Conservation (phyloP, 2,797 vertebrate species). For the Phylloscopus collybita region DNA sequence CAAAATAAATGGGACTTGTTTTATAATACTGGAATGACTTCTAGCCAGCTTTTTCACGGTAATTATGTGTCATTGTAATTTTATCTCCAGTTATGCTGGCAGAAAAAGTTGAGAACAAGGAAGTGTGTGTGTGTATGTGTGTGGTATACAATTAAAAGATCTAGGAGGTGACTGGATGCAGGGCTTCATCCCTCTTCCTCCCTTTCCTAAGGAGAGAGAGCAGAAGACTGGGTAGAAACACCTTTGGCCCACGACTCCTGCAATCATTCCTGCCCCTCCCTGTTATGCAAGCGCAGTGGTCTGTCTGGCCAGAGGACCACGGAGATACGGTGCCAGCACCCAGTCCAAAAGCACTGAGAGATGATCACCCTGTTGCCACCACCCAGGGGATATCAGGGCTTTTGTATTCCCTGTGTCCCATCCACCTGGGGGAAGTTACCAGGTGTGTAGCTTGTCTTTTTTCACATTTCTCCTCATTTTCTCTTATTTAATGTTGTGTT, state of each 20-base stretch:
- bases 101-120: background rate
- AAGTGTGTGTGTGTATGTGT: background rate
- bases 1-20: slow-evolving; percentile 43
- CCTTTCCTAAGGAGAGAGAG: background rate
- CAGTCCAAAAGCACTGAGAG: background rate
- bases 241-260: background rate
- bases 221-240: background rate
- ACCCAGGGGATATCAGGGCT: background rate
- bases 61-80: background rate
- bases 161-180: background rate
- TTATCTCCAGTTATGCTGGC: background rate
- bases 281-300: accelerated
- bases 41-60: background rate
- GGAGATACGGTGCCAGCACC: background rate
- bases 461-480: background rate
- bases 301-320: background rate
- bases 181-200: background rate
- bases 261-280: accelerated
- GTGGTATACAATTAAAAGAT: background rate
- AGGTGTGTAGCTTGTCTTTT: background rate
- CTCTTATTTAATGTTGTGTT: background rate
- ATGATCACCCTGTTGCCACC: background rate
- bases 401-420: background rate
- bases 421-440: background rate
- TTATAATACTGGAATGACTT: slow-evolving; percentile 23